A percentile compares a stretch with the other conserved stretches of the same genome.
Conservation (phyloP, 2,797 vertebrate species). For the Lagodon rhomboides region DNA sequence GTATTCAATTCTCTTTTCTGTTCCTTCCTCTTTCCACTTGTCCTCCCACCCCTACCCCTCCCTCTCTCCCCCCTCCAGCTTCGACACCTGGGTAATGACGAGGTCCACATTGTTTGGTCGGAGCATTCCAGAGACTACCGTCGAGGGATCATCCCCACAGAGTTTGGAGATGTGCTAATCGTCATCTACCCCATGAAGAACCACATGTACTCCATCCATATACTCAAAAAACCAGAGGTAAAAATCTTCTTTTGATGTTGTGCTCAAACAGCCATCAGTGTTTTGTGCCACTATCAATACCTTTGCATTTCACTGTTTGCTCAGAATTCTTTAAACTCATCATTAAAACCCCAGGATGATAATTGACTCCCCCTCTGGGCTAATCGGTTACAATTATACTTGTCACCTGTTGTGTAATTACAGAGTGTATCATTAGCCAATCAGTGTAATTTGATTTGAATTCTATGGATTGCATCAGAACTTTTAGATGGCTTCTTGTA, state of each 20-base stretch:
- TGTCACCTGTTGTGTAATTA: constrained; percentile 31
- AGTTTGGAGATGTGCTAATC: constrained; percentile 97
- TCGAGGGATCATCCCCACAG: constrained; percentile 97
- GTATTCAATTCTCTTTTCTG: constrained; percentile 9
- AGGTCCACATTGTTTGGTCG: constrained; percentile 98
- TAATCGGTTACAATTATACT: constrained; percentile 33
- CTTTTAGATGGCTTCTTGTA: neutral
- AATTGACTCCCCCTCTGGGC: constrained; percentile 29
- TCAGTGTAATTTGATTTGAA: neutral
- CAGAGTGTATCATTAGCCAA: constrained; percentile 17
- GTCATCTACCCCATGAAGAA: constrained; percentile 99
- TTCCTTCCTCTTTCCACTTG: neutral
- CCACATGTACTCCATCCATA: constrained; percentile 98
- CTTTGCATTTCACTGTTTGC: constrained; percentile 12
- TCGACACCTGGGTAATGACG: constrained; percentile 97
- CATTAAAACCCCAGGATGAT: constrained; percentile 32
- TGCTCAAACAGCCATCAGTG: constrained; percentile 2
- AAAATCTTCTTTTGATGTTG: constrained; percentile 25
- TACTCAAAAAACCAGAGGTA: constrained; percentile 98
- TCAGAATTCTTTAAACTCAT: constrained; percentile 25
- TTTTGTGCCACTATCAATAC: neutral
- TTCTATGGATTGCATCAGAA: neutral
- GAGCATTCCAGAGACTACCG: constrained; percentile 97
- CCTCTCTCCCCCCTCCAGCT: constrained; percentile 82
- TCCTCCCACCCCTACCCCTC: neutral